These are phyloP conservation scores for Euthynnus affinis DNA, from an alignment of 2,797 vertebrate species.

Conservation along the genomic window DNA sequence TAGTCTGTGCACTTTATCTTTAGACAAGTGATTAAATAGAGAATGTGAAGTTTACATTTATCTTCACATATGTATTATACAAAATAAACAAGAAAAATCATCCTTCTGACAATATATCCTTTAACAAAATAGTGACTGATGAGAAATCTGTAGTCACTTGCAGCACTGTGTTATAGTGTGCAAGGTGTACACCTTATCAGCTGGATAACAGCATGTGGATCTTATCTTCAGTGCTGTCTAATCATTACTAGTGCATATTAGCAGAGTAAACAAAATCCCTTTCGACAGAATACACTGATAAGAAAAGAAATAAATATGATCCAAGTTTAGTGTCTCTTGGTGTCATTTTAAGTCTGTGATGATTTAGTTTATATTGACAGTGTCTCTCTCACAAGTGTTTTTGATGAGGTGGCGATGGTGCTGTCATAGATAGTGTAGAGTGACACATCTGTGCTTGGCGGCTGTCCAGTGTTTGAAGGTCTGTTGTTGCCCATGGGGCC, in stretches of 20 bases:
- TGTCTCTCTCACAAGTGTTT: conserved; percentile 63
- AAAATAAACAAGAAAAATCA: neutral
- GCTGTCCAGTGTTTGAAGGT: conserved; percentile 22
- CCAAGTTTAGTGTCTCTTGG: conserved; percentile 3
- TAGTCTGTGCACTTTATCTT: neutral
- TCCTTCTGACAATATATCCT: neutral
- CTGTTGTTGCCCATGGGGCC: neutral
- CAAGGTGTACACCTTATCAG: conserved; percentile 77
- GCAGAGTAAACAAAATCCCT: conserved; percentile 39
- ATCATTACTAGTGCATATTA: conserved; percentile 66
- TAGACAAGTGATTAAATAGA: neutral
- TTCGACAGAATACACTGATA: neutral
- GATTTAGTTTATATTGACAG: conserved; percentile 70
- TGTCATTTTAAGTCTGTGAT: conserved; percentile 1
- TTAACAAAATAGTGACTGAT: neutral
- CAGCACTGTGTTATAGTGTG: conserved; percentile 19
- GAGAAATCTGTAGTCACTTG: neutral
- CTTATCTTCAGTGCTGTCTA: conserved; percentile 62
- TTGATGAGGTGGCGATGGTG: conserved; percentile 28
- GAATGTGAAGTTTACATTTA: neutral
- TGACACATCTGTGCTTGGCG: conserved; percentile 19
- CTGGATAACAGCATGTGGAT: conserved; percentile 48
- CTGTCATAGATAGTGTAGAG: conserved; percentile 65
- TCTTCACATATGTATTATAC: too few species aligned
- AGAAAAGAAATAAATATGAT: conserved; percentile 20